Percentiles rank a stretch among this genome's conserved stretches.
Conservation (phyloP, 37 sponge, comb jelly and placozoan species). For the Hormiphora californensis region DNA sequence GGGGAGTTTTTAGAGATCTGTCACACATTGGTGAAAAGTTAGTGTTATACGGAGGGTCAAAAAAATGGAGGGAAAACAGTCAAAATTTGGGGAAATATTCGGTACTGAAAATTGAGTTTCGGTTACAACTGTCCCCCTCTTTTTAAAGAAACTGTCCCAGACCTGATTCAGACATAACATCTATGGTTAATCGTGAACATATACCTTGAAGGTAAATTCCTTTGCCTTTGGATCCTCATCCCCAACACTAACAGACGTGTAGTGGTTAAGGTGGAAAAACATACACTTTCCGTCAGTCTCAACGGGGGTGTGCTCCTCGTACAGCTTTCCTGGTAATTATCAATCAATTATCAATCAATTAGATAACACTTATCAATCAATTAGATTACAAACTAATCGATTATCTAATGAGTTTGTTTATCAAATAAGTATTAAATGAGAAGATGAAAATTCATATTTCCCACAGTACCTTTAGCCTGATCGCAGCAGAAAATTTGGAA, state of each 20-base stretch:
- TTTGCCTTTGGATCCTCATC: background rate
- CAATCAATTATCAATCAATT: no score
- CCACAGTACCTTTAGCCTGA: conserved; percentile 5
- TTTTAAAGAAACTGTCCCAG: no score
- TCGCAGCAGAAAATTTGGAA: conserved; percentile 3
- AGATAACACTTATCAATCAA: background rate
- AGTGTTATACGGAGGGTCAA: no score
- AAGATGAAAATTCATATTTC: background rate
- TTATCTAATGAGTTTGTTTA: background rate
- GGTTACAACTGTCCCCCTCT: no score
- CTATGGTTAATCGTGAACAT: no score
- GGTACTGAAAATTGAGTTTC: no score
- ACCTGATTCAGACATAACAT: no score
- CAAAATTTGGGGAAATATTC: no score
- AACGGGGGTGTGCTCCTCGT: background rate
- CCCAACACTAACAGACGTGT: background rate
- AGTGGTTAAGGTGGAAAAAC: background rate
- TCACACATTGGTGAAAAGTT: no score
- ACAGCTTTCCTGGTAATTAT: background rate
- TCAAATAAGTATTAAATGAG: background rate
- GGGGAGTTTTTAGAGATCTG: no score
- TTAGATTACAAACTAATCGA: background rate
- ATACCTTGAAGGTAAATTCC: conserved; percentile 7
- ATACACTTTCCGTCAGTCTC: conserved; percentile 26
- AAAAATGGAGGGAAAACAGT: no score